Evolutionary conservation across 2,888 invertebrate species (phyloP).

Genomic region (Plagodis dolabraria): DNA sequence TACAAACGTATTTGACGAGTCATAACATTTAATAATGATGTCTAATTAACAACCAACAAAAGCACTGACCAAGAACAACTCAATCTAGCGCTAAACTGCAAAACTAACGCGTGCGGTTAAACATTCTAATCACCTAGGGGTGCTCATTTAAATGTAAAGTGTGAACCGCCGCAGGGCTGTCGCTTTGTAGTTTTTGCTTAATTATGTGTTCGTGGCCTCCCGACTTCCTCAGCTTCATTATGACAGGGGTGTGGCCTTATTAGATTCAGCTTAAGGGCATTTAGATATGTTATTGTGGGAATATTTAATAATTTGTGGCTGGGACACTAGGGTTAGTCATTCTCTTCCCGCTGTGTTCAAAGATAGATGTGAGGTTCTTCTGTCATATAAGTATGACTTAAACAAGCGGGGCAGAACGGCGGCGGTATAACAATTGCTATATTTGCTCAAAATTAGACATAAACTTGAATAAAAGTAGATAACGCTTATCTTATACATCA

Average conservation of each 20-base stretch:
- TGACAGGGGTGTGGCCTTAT: conserved; percentile 66
- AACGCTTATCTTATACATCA: too few species aligned
- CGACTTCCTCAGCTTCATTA: conserved; percentile 59
- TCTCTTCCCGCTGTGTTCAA: too few species aligned
- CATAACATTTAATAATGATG: too few species aligned
- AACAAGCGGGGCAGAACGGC: too few species aligned
- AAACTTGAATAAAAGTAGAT: too few species aligned
- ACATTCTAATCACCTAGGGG: conserved; percentile 60
- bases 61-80: conserved; percentile 1
- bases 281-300: conserved; percentile 48
- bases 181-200: conserved; percentile 80
- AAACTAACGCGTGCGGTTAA: conserved; percentile 54
- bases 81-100: conserved; percentile 4
- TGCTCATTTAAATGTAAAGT: conserved; percentile 78
- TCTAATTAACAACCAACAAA: background rate
- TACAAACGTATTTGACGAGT: too few species aligned
- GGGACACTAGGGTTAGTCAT: background rate
- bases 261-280: conserved; percentile 79
- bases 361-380: too few species aligned
- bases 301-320: conserved; percentile 32
- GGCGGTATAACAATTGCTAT: too few species aligned
- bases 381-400: too few species aligned
- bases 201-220: conserved; percentile 72
- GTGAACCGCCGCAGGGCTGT: conserved; percentile 58
- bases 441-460: too few species aligned